phyloP scores from a whole-genome alignment of 2,797 vertebrate species.

The Pangasius macronema region DNA sequence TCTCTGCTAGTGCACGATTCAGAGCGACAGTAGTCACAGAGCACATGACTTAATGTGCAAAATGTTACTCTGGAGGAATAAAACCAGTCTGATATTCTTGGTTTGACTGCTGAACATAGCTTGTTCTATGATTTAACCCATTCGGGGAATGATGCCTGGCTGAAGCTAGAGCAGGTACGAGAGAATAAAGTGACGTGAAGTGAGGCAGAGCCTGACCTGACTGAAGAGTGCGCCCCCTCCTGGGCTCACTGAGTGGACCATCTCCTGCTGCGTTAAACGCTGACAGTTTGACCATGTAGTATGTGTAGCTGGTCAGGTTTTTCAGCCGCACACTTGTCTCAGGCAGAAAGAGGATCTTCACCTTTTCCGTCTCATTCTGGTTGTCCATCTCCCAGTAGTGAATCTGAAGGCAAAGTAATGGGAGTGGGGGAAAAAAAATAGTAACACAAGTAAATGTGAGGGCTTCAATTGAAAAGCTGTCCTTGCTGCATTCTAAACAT shows the following conservation, averaged over 20 bases:
- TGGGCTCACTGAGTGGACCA: slow-evolving; percentile 85
- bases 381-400: slow-evolving; percentile 88
- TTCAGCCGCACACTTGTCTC: slow-evolving; percentile 82
- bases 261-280: slow-evolving; percentile 94
- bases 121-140: background rate
- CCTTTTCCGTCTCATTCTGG: slow-evolving; percentile 87
- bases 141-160: background rate
- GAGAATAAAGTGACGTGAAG: background rate
- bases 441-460: background rate
- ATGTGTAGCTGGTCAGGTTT: slow-evolving; percentile 90
- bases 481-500: background rate
- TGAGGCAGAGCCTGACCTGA: slow-evolving; percentile 75
- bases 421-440: background rate
- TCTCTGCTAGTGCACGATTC: slow-evolving; percentile 39
- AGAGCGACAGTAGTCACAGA: slow-evolving; percentile 42
- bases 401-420: slow-evolving; percentile 71
- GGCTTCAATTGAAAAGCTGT: background rate
- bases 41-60: slow-evolving; percentile 42
- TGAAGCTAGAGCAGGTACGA: background rate
- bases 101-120: slow-evolving; percentile 18
- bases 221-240: slow-evolving; percentile 82
- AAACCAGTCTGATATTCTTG: slow-evolving; percentile 13
- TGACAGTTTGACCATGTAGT: slow-evolving; percentile 84
- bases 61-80: slow-evolving; percentile 14
- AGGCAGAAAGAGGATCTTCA: slow-evolving; percentile 89